Base-by-base conservation (phyloP, 2,888 invertebrate genomes). In the Cantharis lateralis region DNA sequence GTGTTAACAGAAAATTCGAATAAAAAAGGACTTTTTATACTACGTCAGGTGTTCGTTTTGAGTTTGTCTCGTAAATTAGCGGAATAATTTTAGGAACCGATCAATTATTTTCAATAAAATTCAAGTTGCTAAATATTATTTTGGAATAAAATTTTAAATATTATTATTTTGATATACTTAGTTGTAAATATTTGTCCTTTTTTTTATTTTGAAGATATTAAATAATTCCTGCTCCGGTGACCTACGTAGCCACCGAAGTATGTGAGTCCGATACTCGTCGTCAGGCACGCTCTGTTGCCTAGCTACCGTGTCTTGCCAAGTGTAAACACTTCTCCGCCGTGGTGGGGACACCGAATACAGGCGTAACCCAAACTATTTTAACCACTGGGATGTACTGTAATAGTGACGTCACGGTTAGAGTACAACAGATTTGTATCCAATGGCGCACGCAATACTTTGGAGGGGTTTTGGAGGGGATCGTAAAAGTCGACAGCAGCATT, bases 241-340 rank as follows among this genome's bases (percentile, higher is more conserved):
- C 76, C 75, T 78, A 77, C 79, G 78, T 80, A 78, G 80, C 78
- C 79, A 78, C 77, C 78, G 78, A 76, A 81, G 80, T 80, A 76
- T 79, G 80, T 71, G 75, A 75, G 74, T 79, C 71, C 76, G 75
- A 66, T 75, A 76, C 79, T 77, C 74, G 85, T 66, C 64, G 64
- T 66, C 64, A 20, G 85, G 86, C 85, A 86, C 86, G 87, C 84
- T 86, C 85, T 86, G 88, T 88, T 88, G 88, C 88, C 85, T 88
- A 87, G 88, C 87, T 88, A 88, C 88, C 87, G 87, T 86, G 85
- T 86, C 86, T 87, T 85, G 82, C 85, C 85, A 85, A 87, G 87
- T 87, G 87, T 87, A 88, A 87, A 88, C 88, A 88, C 86, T 88
- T 88, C 88, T 88, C 88, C 88, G 85, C 83, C 83, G 81, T 80